These are phyloP conservation scores for Hydropotes inermis DNA, from an alignment of 2,113 vertebrate species.

Conservation along the genomic window DNA sequence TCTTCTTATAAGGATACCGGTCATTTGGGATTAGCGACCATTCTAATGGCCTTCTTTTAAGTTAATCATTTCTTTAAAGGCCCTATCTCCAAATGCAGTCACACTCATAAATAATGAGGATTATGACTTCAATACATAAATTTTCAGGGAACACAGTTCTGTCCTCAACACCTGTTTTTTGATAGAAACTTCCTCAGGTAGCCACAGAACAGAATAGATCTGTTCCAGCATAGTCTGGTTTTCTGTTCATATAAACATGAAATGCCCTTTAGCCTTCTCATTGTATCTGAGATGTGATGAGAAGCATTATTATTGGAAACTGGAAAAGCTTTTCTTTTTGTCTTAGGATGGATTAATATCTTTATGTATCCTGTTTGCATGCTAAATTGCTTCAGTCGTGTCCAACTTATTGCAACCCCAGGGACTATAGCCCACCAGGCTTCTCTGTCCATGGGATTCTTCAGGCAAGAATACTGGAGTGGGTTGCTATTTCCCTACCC, in stretches of 20 bases:
- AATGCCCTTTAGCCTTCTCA: background rate
- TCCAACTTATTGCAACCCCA: background rate
- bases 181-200: background rate
- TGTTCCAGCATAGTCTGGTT: background rate
- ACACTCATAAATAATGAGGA: background rate
- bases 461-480: background rate
- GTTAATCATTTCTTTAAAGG: background rate
- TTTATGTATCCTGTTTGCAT: background rate
- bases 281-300: background rate
- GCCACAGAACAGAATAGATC: background rate
- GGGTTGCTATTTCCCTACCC: background rate
- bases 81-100: background rate
- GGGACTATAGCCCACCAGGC: background rate
- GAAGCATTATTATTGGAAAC: background rate
- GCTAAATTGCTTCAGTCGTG: background rate
- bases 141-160: background rate
- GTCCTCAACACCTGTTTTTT: background rate
- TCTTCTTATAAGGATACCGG: background rate
- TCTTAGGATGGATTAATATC: background rate
- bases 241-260: background rate
- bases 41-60: background rate
- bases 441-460: background rate
- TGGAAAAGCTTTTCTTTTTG: background rate
- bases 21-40: background rate
- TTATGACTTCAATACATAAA: background rate